Base-by-base conservation (phyloP, 2,888 invertebrate species). In the Micropterix aruncella region DNA sequence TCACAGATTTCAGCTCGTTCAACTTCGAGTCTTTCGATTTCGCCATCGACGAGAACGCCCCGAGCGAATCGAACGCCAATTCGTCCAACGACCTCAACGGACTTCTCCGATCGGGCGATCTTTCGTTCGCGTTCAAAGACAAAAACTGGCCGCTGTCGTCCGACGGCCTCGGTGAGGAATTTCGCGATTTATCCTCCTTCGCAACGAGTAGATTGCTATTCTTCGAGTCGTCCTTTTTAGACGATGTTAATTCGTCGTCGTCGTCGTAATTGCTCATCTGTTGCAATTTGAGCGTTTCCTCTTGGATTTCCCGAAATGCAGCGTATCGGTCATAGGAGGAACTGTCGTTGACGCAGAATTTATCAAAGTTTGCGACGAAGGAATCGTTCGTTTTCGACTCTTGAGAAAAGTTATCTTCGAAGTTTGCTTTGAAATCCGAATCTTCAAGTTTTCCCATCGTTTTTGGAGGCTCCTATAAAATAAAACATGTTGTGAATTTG, bases 221-320 rank as follows among this genome's bases (percentile, higher is more conserved):
- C 9, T 40, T 40, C 9, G 12, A 15, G n/a, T 27, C 42, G 7
- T 19, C 15, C 2, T 3, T 9, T 36, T 42, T 7, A 14, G 16
- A 14, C 19, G 14, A 15, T n/a, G n/a, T n/a, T n/a, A n/a, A n/a
- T n/a, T n/a, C n/a, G 16, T 48, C 45, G 37, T 40, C 50, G 19
- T 56, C 53, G 39, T 48, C 44, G 16, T 55, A 53, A 37, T 51
- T 50, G 15, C 59, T 60, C 43, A 58, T 55, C 47, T 57, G 55
- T 53, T 55, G 58, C 16, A 65, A 69, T 57, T 79, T 78, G 18
- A 79, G 60, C 52, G 81, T 80, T 58, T 84, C 85, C 54, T 87
- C 81, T 52, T 88, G 83, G 52, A 88, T 76, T 65, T 92, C 91
- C 48, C 91, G 73, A 55, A 92, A 91, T 0, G 85, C 91, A 0